These are phyloP conservation scores for Bufotes viridis DNA, from an alignment of 2,797 vertebrate genomes.

Conservation along the genomic window DNA sequence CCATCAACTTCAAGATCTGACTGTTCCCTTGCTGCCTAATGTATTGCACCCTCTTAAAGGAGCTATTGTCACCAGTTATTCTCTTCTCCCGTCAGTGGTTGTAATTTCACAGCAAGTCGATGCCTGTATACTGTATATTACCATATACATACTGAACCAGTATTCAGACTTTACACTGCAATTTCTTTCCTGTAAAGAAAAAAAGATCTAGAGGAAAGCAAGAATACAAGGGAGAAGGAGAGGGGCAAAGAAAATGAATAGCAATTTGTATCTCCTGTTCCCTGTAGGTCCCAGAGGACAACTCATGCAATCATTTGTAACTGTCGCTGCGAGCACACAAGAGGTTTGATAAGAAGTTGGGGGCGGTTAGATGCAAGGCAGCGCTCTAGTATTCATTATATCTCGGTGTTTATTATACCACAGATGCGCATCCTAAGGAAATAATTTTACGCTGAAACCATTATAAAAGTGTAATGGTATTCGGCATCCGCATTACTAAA, in stretches of 20 bases:
- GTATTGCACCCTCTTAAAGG: no score
- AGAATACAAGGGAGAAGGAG: background rate
- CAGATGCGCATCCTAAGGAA: constrained; percentile 49
- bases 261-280: constrained; percentile 41
- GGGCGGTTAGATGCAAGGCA: constrained; percentile 31
- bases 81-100: no score
- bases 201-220: background rate
- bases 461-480: constrained; percentile 42
- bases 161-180: background rate
- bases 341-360: constrained; percentile 29
- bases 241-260: constrained; percentile 36
- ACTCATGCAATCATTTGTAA: constrained; percentile 44
- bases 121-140: background rate
- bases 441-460: constrained; percentile 39
- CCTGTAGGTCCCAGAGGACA: constrained; percentile 18
- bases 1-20: no score
- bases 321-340: constrained; percentile 28
- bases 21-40: no score
- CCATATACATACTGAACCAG: background rate
- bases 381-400: constrained; percentile 45
- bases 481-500: constrained; percentile 32
- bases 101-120: no score
- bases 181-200: background rate
- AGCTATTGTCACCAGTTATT: no score
- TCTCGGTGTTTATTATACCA: constrained; percentile 33